phyloP scores from a whole-genome alignment of 2,888 invertebrate species.

The Linyphia triangularis region DNA sequence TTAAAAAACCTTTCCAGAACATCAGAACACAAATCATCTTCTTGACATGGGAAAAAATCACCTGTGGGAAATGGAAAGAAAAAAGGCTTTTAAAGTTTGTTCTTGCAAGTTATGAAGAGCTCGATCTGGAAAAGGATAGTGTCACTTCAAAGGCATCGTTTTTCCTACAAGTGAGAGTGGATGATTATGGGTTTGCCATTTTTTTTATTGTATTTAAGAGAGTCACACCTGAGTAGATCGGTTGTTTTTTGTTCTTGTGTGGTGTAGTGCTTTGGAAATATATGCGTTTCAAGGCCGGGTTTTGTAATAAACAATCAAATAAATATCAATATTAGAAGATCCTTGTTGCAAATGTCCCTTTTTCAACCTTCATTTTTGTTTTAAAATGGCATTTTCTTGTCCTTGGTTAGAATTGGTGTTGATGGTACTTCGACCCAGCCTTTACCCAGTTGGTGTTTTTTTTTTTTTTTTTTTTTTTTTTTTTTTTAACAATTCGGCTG shows the following conservation, averaged over 20 bases:
- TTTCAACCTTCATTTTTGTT: neutral
- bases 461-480: too few relatives aligned
- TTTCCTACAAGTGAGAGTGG: neutral
- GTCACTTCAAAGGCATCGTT: conserved; percentile 48
- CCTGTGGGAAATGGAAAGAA: conserved; percentile 48
- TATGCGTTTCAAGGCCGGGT: conserved; percentile 9
- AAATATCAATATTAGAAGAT: conserved; percentile 36
- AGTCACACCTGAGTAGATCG: conserved; percentile 26
- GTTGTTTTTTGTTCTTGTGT: neutral
- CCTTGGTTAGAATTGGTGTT: neutral
- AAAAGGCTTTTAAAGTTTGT: neutral
- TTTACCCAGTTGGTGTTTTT: too few relatives aligned
- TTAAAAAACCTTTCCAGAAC: conserved; percentile 1
- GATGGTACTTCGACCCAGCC: neutral
- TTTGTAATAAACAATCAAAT: conserved; percentile 38
- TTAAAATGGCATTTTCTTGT: neutral
- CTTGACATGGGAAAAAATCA: conserved; percentile 54
- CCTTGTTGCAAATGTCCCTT: conserved; percentile 1
- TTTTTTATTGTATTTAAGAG: conserved; percentile 1
- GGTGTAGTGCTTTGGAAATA: neutral
- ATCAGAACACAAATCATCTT: conserved; percentile 45
- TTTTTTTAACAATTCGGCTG: neutral
- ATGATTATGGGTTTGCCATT: conserved; percentile 22
- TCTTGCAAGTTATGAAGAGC: conserved; percentile 9
- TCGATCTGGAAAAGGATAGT: conserved; percentile 15